phyloP scores from a whole-genome alignment of 2,797 vertebrate species.

The Valencia hispanica region DNA sequence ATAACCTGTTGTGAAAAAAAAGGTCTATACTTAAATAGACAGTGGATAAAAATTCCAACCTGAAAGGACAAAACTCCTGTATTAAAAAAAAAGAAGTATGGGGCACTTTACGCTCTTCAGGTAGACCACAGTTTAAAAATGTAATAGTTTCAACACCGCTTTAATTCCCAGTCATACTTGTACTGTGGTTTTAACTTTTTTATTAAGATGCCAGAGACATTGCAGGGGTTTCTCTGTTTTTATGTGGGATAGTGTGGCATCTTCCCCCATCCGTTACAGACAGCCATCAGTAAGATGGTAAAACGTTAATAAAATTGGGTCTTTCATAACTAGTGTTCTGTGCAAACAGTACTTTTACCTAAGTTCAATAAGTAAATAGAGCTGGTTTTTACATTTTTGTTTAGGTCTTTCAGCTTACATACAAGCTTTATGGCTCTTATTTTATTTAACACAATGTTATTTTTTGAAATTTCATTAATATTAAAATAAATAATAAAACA shows the following conservation, averaged over 20 bases:
- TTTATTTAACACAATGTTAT: background rate
- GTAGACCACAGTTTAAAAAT: background rate
- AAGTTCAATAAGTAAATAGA: background rate
- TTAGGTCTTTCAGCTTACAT: background rate
- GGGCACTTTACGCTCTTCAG: background rate
- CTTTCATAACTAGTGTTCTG: background rate
- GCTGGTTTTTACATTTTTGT: background rate
- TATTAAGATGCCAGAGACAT: background rate
- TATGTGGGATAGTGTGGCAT: too few species aligned
- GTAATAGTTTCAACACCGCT: background rate
- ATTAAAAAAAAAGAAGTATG: too few species aligned
- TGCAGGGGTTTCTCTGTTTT: background rate
- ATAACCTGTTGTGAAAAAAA: background rate
- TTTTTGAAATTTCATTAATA: background rate
- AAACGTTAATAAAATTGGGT: background rate
- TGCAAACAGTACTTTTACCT: background rate
- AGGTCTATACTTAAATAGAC: too few species aligned
- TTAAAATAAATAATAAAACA: background rate
- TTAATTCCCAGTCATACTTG: background rate
- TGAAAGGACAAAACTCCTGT: too few species aligned
- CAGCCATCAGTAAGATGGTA: background rate
- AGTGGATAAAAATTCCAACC: too few species aligned
- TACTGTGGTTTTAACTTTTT: background rate
- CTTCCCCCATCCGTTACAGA: background rate
- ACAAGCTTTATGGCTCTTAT: background rate